phyloP scores from a whole-genome alignment of 2,888 invertebrate genomes.

The Clistopyga incitator region DNA sequence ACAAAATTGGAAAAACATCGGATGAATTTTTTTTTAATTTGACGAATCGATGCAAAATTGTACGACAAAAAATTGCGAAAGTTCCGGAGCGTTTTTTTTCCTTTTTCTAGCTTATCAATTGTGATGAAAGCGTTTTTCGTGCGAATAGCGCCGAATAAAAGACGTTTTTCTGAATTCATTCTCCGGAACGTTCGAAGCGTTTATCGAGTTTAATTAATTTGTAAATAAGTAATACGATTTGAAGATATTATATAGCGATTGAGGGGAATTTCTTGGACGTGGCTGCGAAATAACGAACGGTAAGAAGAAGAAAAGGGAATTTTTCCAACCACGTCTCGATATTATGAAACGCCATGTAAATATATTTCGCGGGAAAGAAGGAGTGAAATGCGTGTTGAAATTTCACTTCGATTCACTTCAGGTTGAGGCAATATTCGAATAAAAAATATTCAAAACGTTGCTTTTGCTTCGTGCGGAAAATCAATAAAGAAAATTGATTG shows the following conservation, averaged over 20 bases:
- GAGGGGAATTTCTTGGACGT: background rate
- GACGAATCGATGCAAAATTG: background rate
- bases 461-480: too few species aligned
- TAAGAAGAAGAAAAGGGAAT: constrained; percentile 1
- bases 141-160: background rate
- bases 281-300: constrained; percentile 1
- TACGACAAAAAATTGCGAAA: background rate
- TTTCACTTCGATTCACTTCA: constrained; percentile 3
- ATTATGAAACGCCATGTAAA: constrained; percentile 13
- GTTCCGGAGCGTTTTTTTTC: constrained; percentile 42
- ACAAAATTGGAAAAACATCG: background rate
- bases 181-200: constrained; percentile 7
- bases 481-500: too few species aligned
- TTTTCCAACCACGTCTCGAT: background rate
- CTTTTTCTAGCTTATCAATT: constrained; percentile 52
- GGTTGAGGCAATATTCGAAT: too few species aligned
- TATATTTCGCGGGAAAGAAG: constrained; percentile 5
- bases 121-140: constrained; percentile 45
- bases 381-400: constrained; percentile 7
- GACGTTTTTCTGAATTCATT: constrained; percentile 42
- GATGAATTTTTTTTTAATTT: too few species aligned
- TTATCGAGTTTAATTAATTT: constrained; percentile 35
- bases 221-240: constrained; percentile 48
- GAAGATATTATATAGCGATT: constrained; percentile 9
- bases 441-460: too few species aligned